Evolutionary conservation across 2,113 vertebrate genomes (phyloP).

Genomic region (Chlamydotis undulata): DNA sequence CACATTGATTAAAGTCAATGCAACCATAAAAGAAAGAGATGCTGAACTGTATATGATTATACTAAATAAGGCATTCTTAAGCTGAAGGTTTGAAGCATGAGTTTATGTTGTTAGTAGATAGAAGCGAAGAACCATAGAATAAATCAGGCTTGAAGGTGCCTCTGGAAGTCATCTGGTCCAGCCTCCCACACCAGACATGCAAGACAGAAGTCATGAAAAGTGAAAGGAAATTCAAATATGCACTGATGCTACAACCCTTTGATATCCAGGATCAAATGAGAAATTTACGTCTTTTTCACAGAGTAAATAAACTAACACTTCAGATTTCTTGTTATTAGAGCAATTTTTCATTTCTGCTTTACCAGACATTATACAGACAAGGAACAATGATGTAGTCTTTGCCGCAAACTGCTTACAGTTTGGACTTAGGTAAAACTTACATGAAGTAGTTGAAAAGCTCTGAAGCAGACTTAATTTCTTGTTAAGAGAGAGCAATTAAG

Average conservation of each 20-base stretch:
- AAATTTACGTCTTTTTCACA: neutral
- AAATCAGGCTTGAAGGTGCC: neutral
- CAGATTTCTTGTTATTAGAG: neutral
- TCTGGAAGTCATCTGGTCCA: neutral
- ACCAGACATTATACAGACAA: neutral
- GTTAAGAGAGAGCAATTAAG: neutral
- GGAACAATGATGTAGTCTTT: neutral
- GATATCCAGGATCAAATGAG: neutral
- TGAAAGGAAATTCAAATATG: neutral
- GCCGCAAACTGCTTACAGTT: neutral
- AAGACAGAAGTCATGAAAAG: neutral
- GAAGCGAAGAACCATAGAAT: neutral
- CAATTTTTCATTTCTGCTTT: neutral
- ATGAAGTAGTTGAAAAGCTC: neutral
- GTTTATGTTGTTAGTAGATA: neutral
- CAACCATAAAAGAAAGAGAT: neutral
- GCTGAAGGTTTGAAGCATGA: neutral
- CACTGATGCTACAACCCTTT: neutral
- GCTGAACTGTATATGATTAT: neutral
- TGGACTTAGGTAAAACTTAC: neutral
- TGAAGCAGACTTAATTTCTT: neutral
- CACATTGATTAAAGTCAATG: neutral
- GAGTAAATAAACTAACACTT: neutral
- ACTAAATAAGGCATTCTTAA: neutral
- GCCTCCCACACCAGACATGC: neutral